phyloP scores from a whole-genome alignment of 2,888 invertebrate genomes.

The Idaea straminata region DNA sequence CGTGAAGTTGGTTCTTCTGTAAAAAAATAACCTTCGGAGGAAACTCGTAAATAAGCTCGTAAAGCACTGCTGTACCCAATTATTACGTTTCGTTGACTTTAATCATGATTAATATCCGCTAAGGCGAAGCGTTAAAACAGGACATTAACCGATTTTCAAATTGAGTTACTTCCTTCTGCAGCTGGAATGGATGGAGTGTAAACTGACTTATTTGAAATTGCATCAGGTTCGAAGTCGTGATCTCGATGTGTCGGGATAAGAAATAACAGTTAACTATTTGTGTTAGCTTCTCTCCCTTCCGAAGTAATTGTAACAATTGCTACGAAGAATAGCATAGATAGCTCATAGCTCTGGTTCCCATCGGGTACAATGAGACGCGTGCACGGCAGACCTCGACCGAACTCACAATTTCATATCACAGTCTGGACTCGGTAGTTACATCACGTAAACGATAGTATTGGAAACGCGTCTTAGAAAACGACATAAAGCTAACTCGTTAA shows the following conservation, averaged over 20 bases:
- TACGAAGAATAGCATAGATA: slow-evolving; percentile 32
- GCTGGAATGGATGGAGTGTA: slow-evolving; percentile 17
- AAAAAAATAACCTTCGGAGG: slow-evolving; percentile 54
- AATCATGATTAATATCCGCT: slow-evolving; percentile 63
- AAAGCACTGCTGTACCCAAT: slow-evolving; percentile 62
- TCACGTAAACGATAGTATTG: slow-evolving; percentile 69
- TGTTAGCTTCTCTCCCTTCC: slow-evolving; percentile 30
- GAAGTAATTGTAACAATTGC: slow-evolving; percentile 42
- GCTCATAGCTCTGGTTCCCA: slow-evolving; percentile 46
- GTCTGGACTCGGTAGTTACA: slow-evolving; percentile 64
- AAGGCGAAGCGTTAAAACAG: slow-evolving; percentile 38
- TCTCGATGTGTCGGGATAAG: slow-evolving; percentile 31
- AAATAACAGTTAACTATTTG: slow-evolving; percentile 42
- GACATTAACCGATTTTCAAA: slow-evolving; percentile 34
- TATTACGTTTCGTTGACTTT: slow-evolving; percentile 63
- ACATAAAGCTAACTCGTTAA: slow-evolving; percentile 30
- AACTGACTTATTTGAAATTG: slow-evolving; percentile 15
- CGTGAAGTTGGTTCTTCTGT: slow-evolving; percentile 52
- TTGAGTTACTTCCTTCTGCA: slow-evolving; percentile 26
- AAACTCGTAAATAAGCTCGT: slow-evolving; percentile 65
- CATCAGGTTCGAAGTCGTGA: slow-evolving; percentile 26
- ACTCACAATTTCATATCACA: slow-evolving; percentile 57
- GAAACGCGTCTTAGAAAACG: slow-evolving; percentile 37
- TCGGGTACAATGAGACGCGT: slow-evolving; percentile 47
- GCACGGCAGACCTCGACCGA: slow-evolving; percentile 42